Percentiles rank a stretch among this genome's conserved stretches.
Evolutionary conservation across 2,797 vertebrate genomes (phyloP).

Genomic region (Cichlasoma orientale): DNA sequence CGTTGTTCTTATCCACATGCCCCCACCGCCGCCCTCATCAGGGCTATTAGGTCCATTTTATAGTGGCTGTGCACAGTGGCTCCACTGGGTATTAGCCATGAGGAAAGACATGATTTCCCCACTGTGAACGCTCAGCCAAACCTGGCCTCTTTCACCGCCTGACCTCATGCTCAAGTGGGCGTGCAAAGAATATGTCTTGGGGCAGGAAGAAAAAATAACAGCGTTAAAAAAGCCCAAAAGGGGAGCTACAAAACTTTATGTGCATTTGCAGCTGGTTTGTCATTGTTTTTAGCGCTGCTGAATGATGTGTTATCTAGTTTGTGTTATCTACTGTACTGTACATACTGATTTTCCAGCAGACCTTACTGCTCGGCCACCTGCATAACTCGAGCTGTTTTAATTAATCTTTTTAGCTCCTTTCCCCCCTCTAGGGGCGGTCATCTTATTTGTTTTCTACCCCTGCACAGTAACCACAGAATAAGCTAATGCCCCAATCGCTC

Average conservation of each 20-base stretch:
- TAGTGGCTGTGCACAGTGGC: conserved; percentile 61
- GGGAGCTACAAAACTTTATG: conserved; percentile 32
- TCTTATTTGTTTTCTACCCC: conserved; percentile 51
- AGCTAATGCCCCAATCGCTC: conserved; percentile 52
- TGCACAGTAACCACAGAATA: conserved; percentile 41
- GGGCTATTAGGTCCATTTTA: conserved; percentile 55
- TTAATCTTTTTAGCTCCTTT: conserved; percentile 5
- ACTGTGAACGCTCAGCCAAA: conserved; percentile 53
- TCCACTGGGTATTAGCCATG: conserved; percentile 65
- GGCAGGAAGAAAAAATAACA: conserved; percentile 53
- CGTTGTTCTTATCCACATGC: conserved; percentile 39
- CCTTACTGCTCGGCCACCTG: conserved; percentile 3
- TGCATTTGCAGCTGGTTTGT: conserved; percentile 56
- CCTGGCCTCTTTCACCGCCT: conserved; percentile 54
- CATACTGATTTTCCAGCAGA: too few species aligned
- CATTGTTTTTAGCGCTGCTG: conserved; percentile 19
- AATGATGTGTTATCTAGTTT: conserved; percentile 19
- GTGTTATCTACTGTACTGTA: conserved; percentile 11
- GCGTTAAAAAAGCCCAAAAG: conserved; percentile 28
- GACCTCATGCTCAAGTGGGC: conserved; percentile 74
- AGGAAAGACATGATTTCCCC: conserved; percentile 61
- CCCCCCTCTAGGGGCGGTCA: neutral
- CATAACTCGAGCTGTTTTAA: conserved; percentile 21
- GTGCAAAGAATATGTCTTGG: conserved; percentile 67
- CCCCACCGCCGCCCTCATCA: conserved; percentile 31